Percentiles rank a stretch among this genome's conserved stretches.
Evolutionary conservation across 2,797 vertebrate genomes (phyloP).

Genomic region (Clarias fuscus): DNA sequence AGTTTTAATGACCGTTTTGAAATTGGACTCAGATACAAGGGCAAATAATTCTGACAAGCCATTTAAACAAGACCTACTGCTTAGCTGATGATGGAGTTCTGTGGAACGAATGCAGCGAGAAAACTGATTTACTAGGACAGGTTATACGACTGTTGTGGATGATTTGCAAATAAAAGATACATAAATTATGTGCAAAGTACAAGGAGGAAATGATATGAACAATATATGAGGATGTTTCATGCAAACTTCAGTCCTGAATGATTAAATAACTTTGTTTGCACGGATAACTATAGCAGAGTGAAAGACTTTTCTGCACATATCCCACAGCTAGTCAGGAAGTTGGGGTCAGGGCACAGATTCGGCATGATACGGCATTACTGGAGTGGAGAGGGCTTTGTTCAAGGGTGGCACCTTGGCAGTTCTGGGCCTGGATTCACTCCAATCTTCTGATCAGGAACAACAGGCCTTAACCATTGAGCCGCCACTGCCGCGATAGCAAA

Average conservation of each 20-base stretch:
- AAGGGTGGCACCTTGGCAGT: background rate
- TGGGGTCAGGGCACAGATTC: background rate
- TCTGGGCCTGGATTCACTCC: background rate
- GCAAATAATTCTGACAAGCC: background rate
- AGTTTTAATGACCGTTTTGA: conserved; percentile 8
- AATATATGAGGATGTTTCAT: background rate
- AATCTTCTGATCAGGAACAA: background rate
- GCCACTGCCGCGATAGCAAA: background rate
- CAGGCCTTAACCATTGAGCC: background rate
- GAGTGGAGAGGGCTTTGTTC: background rate
- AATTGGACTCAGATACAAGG: background rate
- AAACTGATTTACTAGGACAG: background rate
- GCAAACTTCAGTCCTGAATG: background rate
- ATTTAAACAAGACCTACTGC: background rate
- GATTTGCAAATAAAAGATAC: background rate
- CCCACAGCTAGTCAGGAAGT: background rate
- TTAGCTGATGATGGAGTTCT: conserved; percentile 4
- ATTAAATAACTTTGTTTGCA: background rate
- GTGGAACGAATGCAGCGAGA: background rate
- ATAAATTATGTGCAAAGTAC: background rate
- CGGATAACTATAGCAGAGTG: background rate
- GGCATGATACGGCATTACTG: no score
- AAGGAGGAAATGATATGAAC: background rate
- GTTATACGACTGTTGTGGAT: background rate
- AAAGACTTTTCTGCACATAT: background rate